A percentile compares a stretch with the other conserved stretches of the same genome.
phyloP scores from a whole-genome alignment of 2,888 invertebrate species.

The Caenorhabditis angaria region DNA sequence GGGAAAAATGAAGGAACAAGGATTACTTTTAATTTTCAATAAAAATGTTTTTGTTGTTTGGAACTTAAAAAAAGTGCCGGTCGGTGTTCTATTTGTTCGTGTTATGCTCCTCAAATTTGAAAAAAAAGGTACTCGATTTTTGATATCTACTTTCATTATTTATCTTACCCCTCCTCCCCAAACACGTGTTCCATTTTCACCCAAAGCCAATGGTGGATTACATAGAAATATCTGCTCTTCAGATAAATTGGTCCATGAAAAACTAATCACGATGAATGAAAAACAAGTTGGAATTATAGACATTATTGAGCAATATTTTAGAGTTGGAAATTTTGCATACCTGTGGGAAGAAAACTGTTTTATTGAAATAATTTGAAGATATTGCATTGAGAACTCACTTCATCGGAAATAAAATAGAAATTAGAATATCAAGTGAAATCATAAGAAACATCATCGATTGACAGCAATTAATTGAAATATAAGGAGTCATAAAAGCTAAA shows the following conservation, averaged over 20 bases:
- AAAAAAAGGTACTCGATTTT: too few species aligned
- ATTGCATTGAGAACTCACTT: background rate
- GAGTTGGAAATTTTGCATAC: background rate
- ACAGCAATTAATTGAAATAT: background rate
- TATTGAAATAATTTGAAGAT: background rate
- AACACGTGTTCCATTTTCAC: background rate
- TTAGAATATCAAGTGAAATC: background rate
- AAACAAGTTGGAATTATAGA: background rate
- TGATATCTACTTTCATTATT: too few species aligned
- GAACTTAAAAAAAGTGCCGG: too few species aligned
- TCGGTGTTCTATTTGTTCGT: too few species aligned
- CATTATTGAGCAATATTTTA: background rate
- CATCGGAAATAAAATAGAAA: background rate
- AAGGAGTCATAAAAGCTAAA: constrained; percentile 1
- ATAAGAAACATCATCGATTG: constrained; percentile 9
- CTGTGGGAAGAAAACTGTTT: background rate
- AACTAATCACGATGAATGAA: background rate
- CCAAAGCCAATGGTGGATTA: constrained; percentile 7
- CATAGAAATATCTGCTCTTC: background rate
- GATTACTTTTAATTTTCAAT: too few species aligned
- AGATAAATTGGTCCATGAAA: background rate
- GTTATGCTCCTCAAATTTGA: too few species aligned
- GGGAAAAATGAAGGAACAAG: too few species aligned
- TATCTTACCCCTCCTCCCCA: background rate
- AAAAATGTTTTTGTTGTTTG: too few species aligned